These are phyloP conservation scores for Virgularia gustaviana DNA, from an alignment of 92 coral and sea anemone species.

Conservation along the genomic window DNA sequence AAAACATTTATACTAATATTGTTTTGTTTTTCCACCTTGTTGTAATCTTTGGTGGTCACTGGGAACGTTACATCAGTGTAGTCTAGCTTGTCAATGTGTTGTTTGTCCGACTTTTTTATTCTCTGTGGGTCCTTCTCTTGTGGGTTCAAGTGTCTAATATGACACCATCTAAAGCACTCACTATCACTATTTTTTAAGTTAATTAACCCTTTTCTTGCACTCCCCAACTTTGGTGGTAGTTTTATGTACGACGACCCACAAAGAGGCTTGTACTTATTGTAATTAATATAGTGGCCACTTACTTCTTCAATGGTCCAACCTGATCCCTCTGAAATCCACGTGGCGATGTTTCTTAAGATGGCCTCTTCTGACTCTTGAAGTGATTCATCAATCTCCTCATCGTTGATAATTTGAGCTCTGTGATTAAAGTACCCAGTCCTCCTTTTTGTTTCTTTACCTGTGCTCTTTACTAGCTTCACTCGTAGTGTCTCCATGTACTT, in stretches of 20 bases:
- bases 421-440: slow-evolving; percentile 1
- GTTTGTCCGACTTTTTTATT: background rate
- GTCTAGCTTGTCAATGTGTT: slow-evolving; percentile 11
- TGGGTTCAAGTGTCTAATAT: slow-evolving; percentile 43
- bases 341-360: background rate
- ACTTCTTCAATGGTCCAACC: slow-evolving; percentile 19
- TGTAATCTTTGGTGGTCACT: slow-evolving; percentile 12
- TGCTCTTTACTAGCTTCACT: background rate
- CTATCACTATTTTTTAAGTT: background rate
- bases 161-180: slow-evolving; percentile 38
- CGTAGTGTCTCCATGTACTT: background rate
- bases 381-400: no score
- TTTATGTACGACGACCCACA: background rate
- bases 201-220: background rate
- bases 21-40: slow-evolving; percentile 14
- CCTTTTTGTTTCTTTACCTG: background rate
- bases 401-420: slow-evolving; percentile 10
- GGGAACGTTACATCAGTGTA: slow-evolving; percentile 33
- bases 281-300: slow-evolving; percentile 1
- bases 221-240: background rate
- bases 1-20: slow-evolving; percentile 35
- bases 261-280: background rate
- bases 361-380: background rate
- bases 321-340: slow-evolving; percentile 20
- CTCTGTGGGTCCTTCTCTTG: slow-evolving; percentile 22